These are phyloP conservation scores for Taurulus bubalis DNA, from an alignment of 2,113 vertebrate genomes.

Conservation along the genomic window DNA sequence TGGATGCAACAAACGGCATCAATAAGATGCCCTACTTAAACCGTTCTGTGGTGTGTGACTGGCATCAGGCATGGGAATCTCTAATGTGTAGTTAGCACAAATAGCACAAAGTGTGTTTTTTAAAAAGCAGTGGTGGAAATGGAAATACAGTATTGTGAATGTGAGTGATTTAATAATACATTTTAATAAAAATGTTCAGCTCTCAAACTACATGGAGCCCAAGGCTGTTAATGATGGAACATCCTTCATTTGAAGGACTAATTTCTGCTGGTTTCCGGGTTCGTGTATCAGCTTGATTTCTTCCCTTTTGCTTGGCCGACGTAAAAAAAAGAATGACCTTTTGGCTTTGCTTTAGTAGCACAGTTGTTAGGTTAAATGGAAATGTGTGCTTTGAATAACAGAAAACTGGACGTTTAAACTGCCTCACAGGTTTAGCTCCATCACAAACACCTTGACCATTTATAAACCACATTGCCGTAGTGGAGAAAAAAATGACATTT, in stretches of 20 bases:
- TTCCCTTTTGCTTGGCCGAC: not conserved
- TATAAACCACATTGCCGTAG: not conserved
- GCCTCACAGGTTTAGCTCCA: not conserved
- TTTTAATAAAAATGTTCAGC: not conserved
- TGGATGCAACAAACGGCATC: slow-evolving; percentile 45
- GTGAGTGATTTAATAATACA: not conserved
- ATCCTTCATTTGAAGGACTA: not conserved
- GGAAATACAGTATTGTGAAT: too few species aligned
- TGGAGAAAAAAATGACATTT: not conserved
- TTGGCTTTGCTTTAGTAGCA: not conserved
- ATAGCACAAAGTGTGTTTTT: not conserved
- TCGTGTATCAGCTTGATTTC: not conserved
- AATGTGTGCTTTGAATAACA: not conserved
- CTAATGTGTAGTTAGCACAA: not conserved
- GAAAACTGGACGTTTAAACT: not conserved
- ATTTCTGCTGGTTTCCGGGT: not conserved
- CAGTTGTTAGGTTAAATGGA: not conserved
- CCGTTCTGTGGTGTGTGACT: slow-evolving; percentile 30
- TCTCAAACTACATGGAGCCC: not conserved
- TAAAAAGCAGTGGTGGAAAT: not conserved
- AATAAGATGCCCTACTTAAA: slow-evolving; percentile 36
- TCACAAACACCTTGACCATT: not conserved
- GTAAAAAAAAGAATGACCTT: not conserved
- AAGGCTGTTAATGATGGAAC: not conserved
- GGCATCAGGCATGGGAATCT: not conserved